Evolutionary conservation across 1,140 invertebrate genomes (phyloP).

Genomic region (Papilio dardanus): DNA sequence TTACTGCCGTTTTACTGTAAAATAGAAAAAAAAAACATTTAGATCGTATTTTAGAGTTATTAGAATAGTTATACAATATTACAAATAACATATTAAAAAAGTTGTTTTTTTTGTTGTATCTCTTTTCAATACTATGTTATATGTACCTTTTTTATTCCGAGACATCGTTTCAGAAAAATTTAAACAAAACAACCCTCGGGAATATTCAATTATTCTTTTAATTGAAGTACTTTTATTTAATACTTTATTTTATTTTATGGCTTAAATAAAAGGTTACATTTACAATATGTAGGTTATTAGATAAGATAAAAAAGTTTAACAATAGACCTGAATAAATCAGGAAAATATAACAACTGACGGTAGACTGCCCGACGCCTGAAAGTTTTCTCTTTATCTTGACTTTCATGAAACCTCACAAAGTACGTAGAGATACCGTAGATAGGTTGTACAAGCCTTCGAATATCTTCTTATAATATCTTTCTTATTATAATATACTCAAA

Average conservation of each 20-base stretch:
- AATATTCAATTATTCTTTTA: neutral
- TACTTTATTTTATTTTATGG: neutral
- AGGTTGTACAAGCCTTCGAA: neutral
- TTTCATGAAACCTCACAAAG: neutral
- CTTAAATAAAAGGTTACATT: too few species aligned
- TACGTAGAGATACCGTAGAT: neutral
- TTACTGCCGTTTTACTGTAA: slow-evolving; percentile 8
- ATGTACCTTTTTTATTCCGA: neutral
- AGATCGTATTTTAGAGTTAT: neutral
- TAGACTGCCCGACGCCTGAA: neutral
- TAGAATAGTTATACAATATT: neutral
- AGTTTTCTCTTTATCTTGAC: slow-evolving; percentile 7
- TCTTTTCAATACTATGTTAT: neutral
- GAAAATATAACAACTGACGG: neutral
- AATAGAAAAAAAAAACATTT: neutral
- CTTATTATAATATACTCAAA: too few species aligned
- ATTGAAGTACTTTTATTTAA: neutral
- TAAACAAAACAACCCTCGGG: neutral
- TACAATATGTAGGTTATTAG: neutral
- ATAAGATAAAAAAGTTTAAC: slow-evolving; percentile 7
- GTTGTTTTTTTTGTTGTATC: neutral
- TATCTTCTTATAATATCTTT: neutral
- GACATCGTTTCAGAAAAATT: neutral
- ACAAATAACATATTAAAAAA: neutral
- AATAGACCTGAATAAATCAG: neutral